Conservation (phyloP, 2,797 vertebrate species). For the Parauchenoglanis ngamensis region DNA sequence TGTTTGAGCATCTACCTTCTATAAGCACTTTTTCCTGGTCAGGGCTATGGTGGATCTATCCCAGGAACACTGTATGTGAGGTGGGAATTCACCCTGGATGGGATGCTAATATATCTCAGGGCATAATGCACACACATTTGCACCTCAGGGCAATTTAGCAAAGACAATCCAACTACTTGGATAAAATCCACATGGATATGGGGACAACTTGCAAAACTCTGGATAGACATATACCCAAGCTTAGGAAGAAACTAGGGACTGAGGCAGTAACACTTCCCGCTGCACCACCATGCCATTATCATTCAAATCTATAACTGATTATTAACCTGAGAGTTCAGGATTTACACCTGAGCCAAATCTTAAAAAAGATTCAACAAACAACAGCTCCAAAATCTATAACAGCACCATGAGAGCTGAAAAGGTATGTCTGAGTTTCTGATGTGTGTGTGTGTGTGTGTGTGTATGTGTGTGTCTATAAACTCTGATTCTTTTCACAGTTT, state of each 20-base stretch:
- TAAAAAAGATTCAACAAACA: background rate
- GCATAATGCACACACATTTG: background rate
- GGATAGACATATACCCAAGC: background rate
- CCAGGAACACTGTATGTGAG: background rate
- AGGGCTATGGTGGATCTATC: background rate
- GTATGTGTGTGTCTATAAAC: background rate
- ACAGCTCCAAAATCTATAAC: background rate
- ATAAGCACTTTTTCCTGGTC: background rate
- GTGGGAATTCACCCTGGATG: background rate
- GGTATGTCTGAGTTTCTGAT: background rate
- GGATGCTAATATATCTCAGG: background rate
- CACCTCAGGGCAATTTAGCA: background rate
- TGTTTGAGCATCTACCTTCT: background rate
- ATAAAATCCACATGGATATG: background rate
- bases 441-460: background rate
- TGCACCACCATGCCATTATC: background rate
- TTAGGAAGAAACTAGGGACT: background rate
- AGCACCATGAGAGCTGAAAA: background rate
- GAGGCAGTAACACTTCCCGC: background rate
- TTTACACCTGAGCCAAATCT: background rate
- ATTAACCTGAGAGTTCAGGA: background rate
- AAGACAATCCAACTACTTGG: background rate
- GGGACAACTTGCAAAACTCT: background rate
- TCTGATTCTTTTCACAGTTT: background rate
- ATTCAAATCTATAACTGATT: background rate